These are phyloP conservation scores for Sebastes steindachneri DNA, from an alignment of 2,797 vertebrate species.

Conservation along the genomic window DNA sequence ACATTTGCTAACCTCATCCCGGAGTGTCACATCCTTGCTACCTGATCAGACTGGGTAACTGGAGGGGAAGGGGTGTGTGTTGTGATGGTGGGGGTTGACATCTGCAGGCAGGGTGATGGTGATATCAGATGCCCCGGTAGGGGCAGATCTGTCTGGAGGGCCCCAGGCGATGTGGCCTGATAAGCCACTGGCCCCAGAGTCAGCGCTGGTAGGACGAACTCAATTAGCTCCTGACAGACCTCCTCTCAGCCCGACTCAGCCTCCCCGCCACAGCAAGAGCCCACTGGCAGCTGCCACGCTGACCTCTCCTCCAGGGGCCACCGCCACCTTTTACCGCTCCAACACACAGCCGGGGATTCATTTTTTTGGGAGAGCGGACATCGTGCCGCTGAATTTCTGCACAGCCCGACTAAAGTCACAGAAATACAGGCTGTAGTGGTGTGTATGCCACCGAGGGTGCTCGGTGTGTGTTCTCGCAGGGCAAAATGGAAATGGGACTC, in stretches of 20 bases:
- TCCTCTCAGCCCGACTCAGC: slow-evolving; percentile 68
- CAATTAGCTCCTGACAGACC: slow-evolving; percentile 87
- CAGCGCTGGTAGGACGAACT: slow-evolving; percentile 81
- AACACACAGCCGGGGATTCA: slow-evolving; percentile 58
- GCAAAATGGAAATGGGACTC: slow-evolving; percentile 49
- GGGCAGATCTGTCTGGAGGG: slow-evolving; percentile 80
- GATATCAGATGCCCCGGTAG: slow-evolving; percentile 85
- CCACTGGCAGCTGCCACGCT: slow-evolving; percentile 76
- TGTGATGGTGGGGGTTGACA: slow-evolving; percentile 67
- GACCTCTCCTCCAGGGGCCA: slow-evolving; percentile 80
- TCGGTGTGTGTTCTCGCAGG: slow-evolving; percentile 32
- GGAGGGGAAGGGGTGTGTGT: slow-evolving; percentile 33
- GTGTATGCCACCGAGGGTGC: slow-evolving; percentile 33
- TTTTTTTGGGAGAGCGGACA: slow-evolving; percentile 51
- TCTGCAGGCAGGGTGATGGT: slow-evolving; percentile 75
- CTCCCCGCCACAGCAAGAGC: slow-evolving; percentile 66
- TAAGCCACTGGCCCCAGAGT: slow-evolving; percentile 85
- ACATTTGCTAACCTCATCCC: slow-evolving; percentile 71
- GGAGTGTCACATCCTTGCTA: slow-evolving; percentile 60
- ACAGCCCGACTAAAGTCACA: slow-evolving; percentile 23
- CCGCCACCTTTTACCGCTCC: slow-evolving; percentile 69
- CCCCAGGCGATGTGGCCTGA: slow-evolving; percentile 82
- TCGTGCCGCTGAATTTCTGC: slow-evolving; percentile 29
- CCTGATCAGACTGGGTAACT: slow-evolving; percentile 63
- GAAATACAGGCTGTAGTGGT: slow-evolving; percentile 26